A percentile compares a stretch with the other conserved stretches of the same genome.
These are phyloP conservation scores for Solen grandis DNA, from an alignment of 1,140 invertebrate genomes.

Conservation along the genomic window DNA sequence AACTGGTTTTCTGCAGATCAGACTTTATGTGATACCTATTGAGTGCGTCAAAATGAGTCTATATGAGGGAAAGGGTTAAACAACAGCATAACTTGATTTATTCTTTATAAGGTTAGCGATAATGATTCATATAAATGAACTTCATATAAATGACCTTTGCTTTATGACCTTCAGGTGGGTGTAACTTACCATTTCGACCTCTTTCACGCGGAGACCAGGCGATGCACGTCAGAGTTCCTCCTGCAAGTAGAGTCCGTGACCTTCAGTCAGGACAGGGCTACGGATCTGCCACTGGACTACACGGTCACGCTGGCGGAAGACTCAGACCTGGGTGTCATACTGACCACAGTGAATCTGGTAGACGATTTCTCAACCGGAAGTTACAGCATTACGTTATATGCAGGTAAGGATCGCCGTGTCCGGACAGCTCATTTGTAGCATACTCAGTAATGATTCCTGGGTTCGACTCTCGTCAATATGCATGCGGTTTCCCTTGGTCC, in stretches of 20 bases:
- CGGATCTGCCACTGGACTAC: slow-evolving; percentile 34
- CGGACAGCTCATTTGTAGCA: too few relatives aligned
- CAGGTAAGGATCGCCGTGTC: slow-evolving; percentile 28
- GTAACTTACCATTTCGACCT: slow-evolving; percentile 38
- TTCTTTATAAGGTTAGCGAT: too few relatives aligned
- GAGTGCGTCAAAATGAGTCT: too few relatives aligned
- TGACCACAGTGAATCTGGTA: neutral
- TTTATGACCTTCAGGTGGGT: slow-evolving; percentile 10
- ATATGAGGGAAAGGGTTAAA: too few relatives aligned
- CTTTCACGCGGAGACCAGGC: slow-evolving; percentile 31
- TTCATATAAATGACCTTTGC: too few relatives aligned
- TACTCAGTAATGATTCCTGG: too few relatives aligned
- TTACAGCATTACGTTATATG: slow-evolving; percentile 19
- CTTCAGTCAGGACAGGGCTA: slow-evolving; percentile 26
- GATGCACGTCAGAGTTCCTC: slow-evolving; percentile 14
- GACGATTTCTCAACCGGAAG: slow-evolving; percentile 9
- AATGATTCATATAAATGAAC: too few relatives aligned
- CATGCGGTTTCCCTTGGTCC: too few relatives aligned
- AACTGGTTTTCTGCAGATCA: too few relatives aligned
- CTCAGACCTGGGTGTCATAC: slow-evolving; percentile 24
- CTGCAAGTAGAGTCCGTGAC: slow-evolving; percentile 10
- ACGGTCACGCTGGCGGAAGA: slow-evolving; percentile 10
- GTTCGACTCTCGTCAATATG: too few relatives aligned
- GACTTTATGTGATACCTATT: too few relatives aligned
- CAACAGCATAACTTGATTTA: too few relatives aligned